A percentile compares a stretch with the other conserved stretches of the same genome.
These are phyloP conservation scores for Australoheros scitulus DNA, from an alignment of 2,113 vertebrate species.

Conservation along the genomic window DNA sequence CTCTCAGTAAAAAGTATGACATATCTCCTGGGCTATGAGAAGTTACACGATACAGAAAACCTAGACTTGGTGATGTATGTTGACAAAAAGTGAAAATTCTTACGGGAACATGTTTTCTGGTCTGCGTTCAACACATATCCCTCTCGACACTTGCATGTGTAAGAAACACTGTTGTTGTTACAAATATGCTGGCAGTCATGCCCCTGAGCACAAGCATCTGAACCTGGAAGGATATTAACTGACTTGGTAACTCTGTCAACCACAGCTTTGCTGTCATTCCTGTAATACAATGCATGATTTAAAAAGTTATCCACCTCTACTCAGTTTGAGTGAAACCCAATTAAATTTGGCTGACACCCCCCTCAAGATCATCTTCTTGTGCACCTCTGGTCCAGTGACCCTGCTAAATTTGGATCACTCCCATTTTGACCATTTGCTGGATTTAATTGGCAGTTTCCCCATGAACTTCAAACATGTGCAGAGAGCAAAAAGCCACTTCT, in stretches of 20 bases:
- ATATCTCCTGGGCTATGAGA: background rate
- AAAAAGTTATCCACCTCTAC: background rate
- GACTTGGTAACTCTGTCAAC: background rate
- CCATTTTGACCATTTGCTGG: background rate
- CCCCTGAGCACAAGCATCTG: conserved; percentile 68
- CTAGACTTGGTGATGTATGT: background rate
- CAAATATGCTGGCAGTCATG: conserved; percentile 82
- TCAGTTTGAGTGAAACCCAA: background rate
- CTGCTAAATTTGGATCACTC: background rate
- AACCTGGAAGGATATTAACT: conserved; percentile 63
- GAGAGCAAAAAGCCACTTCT: background rate
- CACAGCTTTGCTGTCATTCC: background rate
- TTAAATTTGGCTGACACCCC: background rate
- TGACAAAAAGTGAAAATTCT: conserved; percentile 1
- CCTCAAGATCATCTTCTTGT: background rate
- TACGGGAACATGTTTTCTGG: conserved; percentile 80
- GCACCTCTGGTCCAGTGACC: background rate
- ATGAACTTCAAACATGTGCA: background rate
- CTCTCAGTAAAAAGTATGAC: background rate
- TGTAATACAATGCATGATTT: background rate
- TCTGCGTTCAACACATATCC: conserved; percentile 82
- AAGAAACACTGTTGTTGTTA: conserved; percentile 62
- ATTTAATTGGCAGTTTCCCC: background rate
- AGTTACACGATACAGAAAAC: background rate
- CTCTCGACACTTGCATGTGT: conserved; percentile 75